phyloP scores from a whole-genome alignment of 2,113 vertebrate species.

The Pitta sordida region DNA sequence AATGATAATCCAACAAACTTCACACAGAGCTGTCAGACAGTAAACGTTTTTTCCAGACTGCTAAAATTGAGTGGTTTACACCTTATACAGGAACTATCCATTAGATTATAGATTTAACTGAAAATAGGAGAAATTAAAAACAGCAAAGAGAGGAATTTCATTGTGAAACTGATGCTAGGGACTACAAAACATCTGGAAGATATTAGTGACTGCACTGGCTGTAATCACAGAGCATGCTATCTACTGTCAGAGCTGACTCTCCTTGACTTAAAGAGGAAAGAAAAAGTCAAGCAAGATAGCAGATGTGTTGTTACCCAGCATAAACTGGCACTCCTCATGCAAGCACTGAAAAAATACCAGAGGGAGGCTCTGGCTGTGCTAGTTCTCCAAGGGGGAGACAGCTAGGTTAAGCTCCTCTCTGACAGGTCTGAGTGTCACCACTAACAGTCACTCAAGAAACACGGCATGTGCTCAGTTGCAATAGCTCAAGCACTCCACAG shows the following conservation, averaged over 20 bases:
- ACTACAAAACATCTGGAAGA: slow-evolving; percentile 73
- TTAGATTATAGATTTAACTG: background rate
- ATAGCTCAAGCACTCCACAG: background rate
- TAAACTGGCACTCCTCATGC: slow-evolving; percentile 29
- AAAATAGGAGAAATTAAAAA: background rate
- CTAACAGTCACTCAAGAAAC: slow-evolving; percentile 13
- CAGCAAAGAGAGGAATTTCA: slow-evolving; percentile 42
- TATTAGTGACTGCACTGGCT: slow-evolving; percentile 53
- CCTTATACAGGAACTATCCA: background rate
- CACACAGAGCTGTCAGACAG: background rate
- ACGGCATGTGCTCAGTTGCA: background rate
- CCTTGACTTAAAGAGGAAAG: slow-evolving; percentile 32
- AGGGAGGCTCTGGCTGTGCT: background rate
- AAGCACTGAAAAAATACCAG: slow-evolving; percentile 58
- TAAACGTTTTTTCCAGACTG: background rate
- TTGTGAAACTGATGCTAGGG: slow-evolving; percentile 8
- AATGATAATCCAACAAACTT: background rate
- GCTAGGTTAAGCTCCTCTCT: background rate
- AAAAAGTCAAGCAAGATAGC: slow-evolving; percentile 21
- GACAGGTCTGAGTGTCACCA: background rate
- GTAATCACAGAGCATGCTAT: slow-evolving; percentile 50
- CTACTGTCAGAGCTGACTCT: background rate
- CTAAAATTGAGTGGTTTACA: background rate
- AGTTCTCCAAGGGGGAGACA: background rate
- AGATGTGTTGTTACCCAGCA: slow-evolving; percentile 5